phyloP scores from a whole-genome alignment of 2,797 vertebrate species.

The Melanotaenia trifasciata region DNA sequence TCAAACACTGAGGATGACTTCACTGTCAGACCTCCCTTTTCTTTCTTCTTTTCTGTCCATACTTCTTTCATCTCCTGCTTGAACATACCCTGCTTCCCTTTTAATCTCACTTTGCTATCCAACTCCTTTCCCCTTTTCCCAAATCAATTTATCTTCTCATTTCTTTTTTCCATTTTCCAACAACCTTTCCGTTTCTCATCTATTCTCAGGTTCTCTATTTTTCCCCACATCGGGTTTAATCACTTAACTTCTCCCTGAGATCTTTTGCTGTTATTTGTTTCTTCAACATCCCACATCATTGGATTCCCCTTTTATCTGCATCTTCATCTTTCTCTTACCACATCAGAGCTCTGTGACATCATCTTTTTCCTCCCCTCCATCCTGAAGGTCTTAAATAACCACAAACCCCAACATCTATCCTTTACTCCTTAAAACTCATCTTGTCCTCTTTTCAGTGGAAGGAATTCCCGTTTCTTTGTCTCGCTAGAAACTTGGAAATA shows the following conservation, averaged over 20 bases:
- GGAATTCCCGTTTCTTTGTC: background rate
- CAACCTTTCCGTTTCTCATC: background rate
- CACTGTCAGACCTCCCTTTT: constrained; percentile 3
- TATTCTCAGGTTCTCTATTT: background rate
- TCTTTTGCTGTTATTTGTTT: background rate
- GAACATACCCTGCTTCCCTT: background rate
- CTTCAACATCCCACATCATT: background rate
- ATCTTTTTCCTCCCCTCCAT: background rate
- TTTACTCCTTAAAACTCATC: background rate
- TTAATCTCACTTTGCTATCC: background rate
- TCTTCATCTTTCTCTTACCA: background rate
- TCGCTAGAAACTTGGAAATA: background rate
- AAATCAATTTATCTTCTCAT: background rate
- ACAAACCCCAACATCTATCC: background rate
- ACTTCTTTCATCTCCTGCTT: background rate
- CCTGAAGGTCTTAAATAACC: background rate
- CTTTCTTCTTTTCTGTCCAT: background rate
- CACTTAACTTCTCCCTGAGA: background rate
- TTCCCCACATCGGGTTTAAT: background rate
- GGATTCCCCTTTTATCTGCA: background rate
- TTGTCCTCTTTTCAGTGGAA: background rate
- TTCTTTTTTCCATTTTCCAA: background rate
- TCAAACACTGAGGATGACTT: background rate
- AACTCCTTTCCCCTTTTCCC: background rate
- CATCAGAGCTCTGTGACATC: background rate